phyloP scores from a whole-genome alignment of 2,797 vertebrate genomes.

The Lacerta agilis region DNA sequence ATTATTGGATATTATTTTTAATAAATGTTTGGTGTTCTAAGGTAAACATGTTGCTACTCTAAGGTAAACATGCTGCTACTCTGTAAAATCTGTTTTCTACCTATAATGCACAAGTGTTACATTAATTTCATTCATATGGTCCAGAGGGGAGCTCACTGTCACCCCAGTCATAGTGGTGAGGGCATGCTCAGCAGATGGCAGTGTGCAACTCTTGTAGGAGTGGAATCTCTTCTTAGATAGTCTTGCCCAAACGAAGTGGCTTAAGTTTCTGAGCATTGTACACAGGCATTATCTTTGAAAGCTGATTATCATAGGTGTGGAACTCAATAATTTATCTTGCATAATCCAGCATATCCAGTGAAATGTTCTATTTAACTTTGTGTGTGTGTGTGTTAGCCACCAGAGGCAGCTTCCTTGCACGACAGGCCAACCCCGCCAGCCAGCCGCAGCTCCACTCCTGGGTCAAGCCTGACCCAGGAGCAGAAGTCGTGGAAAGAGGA shows the following conservation, averaged over 20 bases:
- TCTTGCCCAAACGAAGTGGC: neutral
- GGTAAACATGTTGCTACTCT: neutral
- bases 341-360: neutral
- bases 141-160: neutral
- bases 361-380: neutral
- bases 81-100: neutral
- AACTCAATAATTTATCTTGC: neutral
- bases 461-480: no score
- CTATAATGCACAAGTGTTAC: neutral
- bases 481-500: no score
- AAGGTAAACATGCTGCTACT: no score
- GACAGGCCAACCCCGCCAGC: no score
- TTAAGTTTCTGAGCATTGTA: neutral
- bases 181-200: neutral
- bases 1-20: slow-evolving; percentile 17
- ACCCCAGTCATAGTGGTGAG: neutral
- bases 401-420: no score
- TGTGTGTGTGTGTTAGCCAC: no score
- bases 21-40: neutral
- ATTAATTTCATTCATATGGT: neutral
- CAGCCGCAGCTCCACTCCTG: no score
- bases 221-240: no score
- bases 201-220: neutral
- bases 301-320: neutral
- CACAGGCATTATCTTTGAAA: neutral